phyloP scores from a whole-genome alignment of 2,797 vertebrate genomes.

The Eulemur mongoz region DNA sequence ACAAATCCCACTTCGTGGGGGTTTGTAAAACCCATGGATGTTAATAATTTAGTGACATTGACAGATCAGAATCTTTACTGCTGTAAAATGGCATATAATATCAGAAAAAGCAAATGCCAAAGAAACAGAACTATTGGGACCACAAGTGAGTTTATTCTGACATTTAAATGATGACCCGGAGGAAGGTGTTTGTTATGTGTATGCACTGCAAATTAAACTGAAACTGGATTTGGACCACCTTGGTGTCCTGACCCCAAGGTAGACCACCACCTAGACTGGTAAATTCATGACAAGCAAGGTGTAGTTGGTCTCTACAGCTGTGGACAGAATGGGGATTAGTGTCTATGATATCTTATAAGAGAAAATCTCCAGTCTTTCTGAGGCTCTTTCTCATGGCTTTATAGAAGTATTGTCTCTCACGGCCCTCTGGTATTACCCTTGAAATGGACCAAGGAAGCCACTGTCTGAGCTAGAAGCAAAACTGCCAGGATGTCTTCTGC shows the following conservation, averaged over 20 bases:
- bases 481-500: background rate
- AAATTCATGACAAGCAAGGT: accelerated
- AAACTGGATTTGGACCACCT: background rate
- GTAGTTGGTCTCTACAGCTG: background rate
- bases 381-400: background rate
- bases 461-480: background rate
- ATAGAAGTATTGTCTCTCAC: background rate
- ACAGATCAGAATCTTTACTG: background rate
- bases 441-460: background rate
- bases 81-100: background rate
- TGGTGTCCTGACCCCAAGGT: background rate
- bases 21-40: background rate
- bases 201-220: background rate
- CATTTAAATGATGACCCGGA: background rate
- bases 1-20: background rate
- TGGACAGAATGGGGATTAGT: background rate
- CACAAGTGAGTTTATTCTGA: background rate
- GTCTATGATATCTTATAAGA: background rate
- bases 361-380: background rate
- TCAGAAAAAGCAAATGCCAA: conserved; percentile 11
- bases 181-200: background rate
- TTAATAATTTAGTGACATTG: conserved; percentile 15
- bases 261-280: background rate
- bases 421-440: background rate
- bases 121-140: background rate